Evolutionary conservation across 2,888 invertebrate species (phyloP).

Genomic region (Cabera pusaria): DNA sequence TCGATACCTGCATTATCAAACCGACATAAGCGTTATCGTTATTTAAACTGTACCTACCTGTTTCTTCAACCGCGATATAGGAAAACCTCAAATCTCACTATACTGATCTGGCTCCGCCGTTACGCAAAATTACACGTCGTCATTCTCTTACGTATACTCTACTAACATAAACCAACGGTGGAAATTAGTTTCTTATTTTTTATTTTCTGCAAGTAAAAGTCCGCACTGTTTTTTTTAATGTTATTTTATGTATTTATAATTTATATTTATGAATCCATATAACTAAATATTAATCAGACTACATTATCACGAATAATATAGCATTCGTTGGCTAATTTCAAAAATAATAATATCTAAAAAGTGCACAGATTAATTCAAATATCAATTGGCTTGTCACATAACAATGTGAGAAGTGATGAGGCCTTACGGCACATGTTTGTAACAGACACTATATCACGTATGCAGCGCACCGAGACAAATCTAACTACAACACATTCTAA

Average conservation of each 20-base stretch:
- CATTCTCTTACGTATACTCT: constrained; percentile 9
- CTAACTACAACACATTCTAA: constrained; percentile 21
- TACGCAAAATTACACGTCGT: constrained; percentile 20
- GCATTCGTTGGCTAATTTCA: not conserved
- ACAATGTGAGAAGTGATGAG: constrained; percentile 7
- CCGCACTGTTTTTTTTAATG: no score
- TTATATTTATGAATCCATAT: no score
- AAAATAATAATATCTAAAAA: not conserved
- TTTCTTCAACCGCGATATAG: constrained; percentile 16
- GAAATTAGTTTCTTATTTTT: no score
- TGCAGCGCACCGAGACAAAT: constrained; percentile 15
- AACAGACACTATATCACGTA: constrained; percentile 9
- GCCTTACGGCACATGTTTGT: constrained; percentile 6
- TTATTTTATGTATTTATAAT: no score
- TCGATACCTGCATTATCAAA: constrained; percentile 12
- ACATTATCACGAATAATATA: no score
- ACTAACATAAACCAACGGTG: no score
- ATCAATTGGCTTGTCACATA: not conserved
- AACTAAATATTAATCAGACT: no score
- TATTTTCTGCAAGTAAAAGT: no score
- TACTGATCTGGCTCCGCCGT: constrained; percentile 26
- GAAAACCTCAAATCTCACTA: constrained; percentile 22
- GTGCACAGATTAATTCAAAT: no score
- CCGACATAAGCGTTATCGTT: constrained; percentile 19
- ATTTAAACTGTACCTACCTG: constrained; percentile 14